These are phyloP conservation scores for Strix aluco DNA, from an alignment of 2,113 vertebrate genomes.

Conservation along the genomic window DNA sequence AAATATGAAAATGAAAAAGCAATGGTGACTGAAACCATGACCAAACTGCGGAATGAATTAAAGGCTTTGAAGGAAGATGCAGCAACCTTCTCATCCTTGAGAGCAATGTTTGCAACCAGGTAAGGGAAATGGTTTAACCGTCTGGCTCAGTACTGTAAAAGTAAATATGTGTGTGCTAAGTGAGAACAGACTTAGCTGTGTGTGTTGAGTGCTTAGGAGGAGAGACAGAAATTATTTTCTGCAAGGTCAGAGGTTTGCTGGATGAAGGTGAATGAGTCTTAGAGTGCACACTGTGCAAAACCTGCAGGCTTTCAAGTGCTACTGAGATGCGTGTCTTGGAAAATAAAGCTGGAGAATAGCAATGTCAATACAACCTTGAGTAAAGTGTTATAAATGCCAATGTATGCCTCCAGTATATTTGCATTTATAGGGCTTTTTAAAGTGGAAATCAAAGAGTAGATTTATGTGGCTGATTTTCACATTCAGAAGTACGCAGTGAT, in stretches of 20 bases:
- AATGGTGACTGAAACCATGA: constrained; percentile 99
- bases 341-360: constrained; percentile 21
- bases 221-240: background rate
- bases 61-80: constrained; percentile 98
- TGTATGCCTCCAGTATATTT: constrained; percentile 18
- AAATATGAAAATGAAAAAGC: constrained; percentile 98
- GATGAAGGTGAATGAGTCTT: constrained; percentile 18
- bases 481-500: background rate
- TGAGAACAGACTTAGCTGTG: background rate
- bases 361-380: constrained; percentile 36
- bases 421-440: constrained; percentile 46
- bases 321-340: background rate
- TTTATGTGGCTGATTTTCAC: constrained; percentile 23
- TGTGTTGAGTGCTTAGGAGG: background rate
- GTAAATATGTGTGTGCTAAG: background rate
- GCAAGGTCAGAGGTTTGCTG: background rate
- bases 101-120: constrained; percentile 99
- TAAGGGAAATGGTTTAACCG: background rate
- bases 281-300: background rate
- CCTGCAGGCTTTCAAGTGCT: background rate
- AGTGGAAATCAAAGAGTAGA: constrained; percentile 30
- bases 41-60: constrained; percentile 94
- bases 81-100: constrained; percentile 96
- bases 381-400: constrained; percentile 15
- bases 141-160: background rate